phyloP scores from a whole-genome alignment of 2,797 vertebrate genomes.

The Sarcoramphus papa region DNA sequence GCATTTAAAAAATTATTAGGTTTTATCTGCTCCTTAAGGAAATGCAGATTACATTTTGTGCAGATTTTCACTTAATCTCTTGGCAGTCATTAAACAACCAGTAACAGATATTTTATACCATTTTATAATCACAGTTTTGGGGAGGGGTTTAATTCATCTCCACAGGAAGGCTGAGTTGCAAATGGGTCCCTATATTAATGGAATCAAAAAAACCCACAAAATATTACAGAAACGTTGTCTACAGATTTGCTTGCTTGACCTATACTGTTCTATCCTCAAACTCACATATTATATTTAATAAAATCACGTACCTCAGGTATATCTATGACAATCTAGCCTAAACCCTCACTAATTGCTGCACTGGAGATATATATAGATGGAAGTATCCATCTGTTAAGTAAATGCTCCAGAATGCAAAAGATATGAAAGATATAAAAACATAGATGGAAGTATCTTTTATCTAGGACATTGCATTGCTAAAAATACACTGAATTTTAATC shows the following conservation, averaged over 20 bases:
- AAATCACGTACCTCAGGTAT: neutral
- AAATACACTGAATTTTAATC: slow-evolving; percentile 84
- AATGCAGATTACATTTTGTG: neutral
- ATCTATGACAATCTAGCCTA: neutral
- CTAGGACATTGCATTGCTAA: slow-evolving; percentile 77
- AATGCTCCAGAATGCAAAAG: neutral
- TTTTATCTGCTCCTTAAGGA: neutral
- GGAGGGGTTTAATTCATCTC: neutral
- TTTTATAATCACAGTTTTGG: neutral
- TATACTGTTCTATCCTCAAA: neutral
- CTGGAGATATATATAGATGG: neutral
- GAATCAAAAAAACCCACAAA: neutral
- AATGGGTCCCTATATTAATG: neutral
- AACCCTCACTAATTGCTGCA: neutral
- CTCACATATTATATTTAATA: neutral
- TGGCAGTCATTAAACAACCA: neutral
- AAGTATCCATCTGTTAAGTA: neutral
- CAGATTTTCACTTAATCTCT: neutral
- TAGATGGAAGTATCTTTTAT: slow-evolving; percentile 66
- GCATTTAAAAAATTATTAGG: neutral
- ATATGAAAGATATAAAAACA: slow-evolving; percentile 9
- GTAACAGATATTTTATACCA: neutral
- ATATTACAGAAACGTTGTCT: neutral
- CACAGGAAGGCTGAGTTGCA: neutral
- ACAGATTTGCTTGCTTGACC: neutral